phyloP scores from a whole-genome alignment of 1,140 invertebrate genomes.

The Matsumurasca onukii region DNA sequence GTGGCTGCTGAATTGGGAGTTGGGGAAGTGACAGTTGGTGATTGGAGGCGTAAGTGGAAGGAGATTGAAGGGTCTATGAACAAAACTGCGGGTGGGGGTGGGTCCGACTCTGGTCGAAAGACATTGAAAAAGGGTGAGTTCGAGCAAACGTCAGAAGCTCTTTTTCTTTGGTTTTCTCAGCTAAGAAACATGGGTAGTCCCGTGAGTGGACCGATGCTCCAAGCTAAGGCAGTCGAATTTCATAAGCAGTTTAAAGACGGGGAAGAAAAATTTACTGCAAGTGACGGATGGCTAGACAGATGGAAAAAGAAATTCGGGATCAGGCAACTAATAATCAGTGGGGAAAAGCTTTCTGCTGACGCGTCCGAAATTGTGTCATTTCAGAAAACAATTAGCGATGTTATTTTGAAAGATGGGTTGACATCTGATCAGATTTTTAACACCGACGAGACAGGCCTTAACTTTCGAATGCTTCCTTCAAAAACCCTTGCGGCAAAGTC shows the following conservation, averaged over 20 bases:
- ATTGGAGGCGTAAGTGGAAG: no score
- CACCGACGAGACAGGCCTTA: not conserved
- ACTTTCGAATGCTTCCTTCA: slow-evolving; percentile 7
- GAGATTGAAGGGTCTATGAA: no score
- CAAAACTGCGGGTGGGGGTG: no score
- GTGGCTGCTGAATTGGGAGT: no score
- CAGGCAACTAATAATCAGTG: slow-evolving; percentile 43
- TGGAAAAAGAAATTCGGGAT: slow-evolving; percentile 26
- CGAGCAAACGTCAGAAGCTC: slow-evolving; percentile 6
- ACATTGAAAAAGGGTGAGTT: no score
- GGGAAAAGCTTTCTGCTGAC: not conserved
- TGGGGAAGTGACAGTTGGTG: no score
- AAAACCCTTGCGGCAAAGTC: slow-evolving; percentile 12
- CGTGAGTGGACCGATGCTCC: no score
- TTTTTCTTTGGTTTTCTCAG: no score
- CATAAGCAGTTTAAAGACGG: slow-evolving; percentile 26
- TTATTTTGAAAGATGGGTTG: not conserved
- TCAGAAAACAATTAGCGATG: not conserved
- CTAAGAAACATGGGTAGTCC: no score
- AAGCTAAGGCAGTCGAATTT: slow-evolving; percentile 20
- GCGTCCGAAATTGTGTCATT: not conserved
- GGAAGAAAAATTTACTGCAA: slow-evolving; percentile 9
- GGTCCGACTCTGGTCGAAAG: no score
- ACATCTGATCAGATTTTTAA: slow-evolving; percentile 19
- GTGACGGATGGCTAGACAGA: slow-evolving; percentile 15